A percentile compares a stretch with the other conserved stretches of the same genome.
phyloP scores from a whole-genome alignment of 1,140 invertebrate species.

The Planococcus citri region DNA sequence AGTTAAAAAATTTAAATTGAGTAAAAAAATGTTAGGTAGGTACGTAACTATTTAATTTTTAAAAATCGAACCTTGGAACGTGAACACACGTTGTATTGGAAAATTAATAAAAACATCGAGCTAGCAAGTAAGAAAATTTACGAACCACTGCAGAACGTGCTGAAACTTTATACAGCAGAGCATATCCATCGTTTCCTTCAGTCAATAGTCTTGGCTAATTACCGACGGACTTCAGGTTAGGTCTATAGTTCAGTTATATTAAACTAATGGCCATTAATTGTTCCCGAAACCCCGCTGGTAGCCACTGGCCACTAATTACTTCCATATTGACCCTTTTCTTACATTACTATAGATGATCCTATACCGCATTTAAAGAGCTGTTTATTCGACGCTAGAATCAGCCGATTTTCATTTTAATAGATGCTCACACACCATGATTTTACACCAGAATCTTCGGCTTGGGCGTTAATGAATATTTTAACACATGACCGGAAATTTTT shows the following conservation, averaged over 20 bases:
- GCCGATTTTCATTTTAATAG: constrained; percentile 9
- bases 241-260: constrained; percentile 13
- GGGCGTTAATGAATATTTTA: neutral
- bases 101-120: no score
- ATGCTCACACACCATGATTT: neutral
- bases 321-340: constrained; percentile 19
- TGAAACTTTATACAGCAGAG: neutral
- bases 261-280: constrained; percentile 19
- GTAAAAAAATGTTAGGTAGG: no score
- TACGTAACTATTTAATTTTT: no score
- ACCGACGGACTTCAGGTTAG: constrained; percentile 19
- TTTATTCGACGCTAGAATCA: constrained; percentile 12
- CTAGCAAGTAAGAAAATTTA: neutral
- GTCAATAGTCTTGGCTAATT: constrained; percentile 18
- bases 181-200: constrained; percentile 14
- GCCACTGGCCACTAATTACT: constrained; percentile 17
- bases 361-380: constrained; percentile 15
- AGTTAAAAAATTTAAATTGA: no score
- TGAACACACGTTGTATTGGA: no score
- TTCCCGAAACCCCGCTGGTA: constrained; percentile 5
- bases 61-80: no score
- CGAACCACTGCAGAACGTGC: constrained; percentile 1
- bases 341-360: constrained; percentile 8
- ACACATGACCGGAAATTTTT: neutral
- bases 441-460: neutral